Evolutionary conservation across 92 coral and sea anemone species (phyloP).

Genomic region (Epizoanthus rinbou): DNA sequence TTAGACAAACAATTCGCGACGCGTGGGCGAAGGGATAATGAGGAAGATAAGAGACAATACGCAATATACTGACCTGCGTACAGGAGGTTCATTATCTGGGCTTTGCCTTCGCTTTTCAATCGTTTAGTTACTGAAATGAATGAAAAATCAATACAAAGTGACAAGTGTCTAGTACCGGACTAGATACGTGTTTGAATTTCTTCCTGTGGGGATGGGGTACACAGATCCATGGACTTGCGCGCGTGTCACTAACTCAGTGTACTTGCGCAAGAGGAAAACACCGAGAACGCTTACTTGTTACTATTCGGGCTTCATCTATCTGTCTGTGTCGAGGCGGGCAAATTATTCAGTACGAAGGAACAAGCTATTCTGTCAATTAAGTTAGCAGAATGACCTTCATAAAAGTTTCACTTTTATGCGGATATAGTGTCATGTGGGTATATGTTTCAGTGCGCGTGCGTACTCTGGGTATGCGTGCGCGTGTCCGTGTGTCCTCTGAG

Average conservation of each 20-base stretch:
- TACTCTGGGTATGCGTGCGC: too few relatives aligned
- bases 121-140: constrained; percentile 63
- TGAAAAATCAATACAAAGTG: neutral
- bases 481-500: too few relatives aligned
- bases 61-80: constrained; percentile 73
- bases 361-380: neutral
- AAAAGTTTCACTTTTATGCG: too few relatives aligned
- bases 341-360: neutral
- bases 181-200: neutral
- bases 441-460: too few relatives aligned
- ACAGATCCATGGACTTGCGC: too few relatives aligned
- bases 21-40: neutral
- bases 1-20: neutral
- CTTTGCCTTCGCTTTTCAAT: constrained; percentile 65
- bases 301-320: too few relatives aligned
- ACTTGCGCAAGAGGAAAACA: too few relatives aligned
- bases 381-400: too few relatives aligned
- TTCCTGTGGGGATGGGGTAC: too few relatives aligned
- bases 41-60: neutral
- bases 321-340: neutral
- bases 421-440: too few relatives aligned
- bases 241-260: too few relatives aligned
- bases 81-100: constrained; percentile 82
- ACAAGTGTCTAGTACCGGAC: neutral
- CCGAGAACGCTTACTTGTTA: too few relatives aligned